A percentile compares a stretch with the other conserved stretches of the same genome.
Conservation (phyloP, 2,797 vertebrate genomes). For the Chiroxiphia lanceolata region DNA sequence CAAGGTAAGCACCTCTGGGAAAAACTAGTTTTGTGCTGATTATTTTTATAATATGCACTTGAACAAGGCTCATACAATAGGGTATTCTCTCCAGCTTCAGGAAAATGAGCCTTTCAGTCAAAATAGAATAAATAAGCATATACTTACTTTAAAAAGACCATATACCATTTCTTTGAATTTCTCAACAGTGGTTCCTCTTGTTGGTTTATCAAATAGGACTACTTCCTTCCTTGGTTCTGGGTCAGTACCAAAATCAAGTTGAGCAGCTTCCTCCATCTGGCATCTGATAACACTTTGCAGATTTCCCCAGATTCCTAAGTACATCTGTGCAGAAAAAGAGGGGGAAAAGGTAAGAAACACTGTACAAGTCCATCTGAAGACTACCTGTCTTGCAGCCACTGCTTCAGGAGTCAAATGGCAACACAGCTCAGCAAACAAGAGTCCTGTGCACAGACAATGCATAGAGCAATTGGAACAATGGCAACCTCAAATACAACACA, state of each 20-base stretch:
- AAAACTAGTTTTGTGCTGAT: not conserved
- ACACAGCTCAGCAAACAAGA: not conserved
- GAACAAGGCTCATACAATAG: not conserved
- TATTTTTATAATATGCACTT: not conserved
- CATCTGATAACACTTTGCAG: slow-evolving; percentile 94
- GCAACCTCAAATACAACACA: not conserved
- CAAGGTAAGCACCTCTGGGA: not conserved
- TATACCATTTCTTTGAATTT: slow-evolving; percentile 98
- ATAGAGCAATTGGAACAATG: not conserved
- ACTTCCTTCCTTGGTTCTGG: slow-evolving; percentile 88
- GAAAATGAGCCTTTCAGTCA: not conserved
- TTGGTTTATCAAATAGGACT: slow-evolving; percentile 89
- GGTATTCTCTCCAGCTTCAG: not conserved
- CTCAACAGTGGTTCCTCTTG: slow-evolving; percentile 94
- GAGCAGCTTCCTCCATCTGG: slow-evolving; percentile 88
- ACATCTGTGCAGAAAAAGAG: slow-evolving; percentile 80
- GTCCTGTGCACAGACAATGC: not conserved
- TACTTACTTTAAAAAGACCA: slow-evolving; percentile 88
- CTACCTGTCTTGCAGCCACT: not conserved
- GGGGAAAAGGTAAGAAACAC: not conserved
- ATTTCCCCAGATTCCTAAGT: slow-evolving; percentile 93
- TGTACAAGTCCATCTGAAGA: not conserved
- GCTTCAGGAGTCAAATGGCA: not conserved
- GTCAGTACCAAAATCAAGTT: slow-evolving; percentile 86
- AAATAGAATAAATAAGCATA: not conserved